Evolutionary conservation across 2,888 invertebrate species (phyloP), one percentile per base, ranked within the genome.

Genomic region (Mesochorus sp.): DNA sequence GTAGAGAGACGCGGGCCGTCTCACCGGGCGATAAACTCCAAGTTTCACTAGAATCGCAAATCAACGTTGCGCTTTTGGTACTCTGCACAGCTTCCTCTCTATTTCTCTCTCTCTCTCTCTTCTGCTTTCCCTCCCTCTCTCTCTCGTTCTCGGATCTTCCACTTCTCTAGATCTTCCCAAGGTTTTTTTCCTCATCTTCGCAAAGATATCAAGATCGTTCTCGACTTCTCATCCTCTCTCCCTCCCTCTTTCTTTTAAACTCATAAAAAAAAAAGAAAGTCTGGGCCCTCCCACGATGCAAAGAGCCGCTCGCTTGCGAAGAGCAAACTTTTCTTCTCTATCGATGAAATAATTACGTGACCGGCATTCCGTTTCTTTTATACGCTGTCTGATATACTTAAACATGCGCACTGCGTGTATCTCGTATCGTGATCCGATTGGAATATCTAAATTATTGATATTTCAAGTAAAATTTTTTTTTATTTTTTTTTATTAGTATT

Each of bases 281-380:
- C 74, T 37, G 14, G 17, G 44, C 12, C 59, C 37, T 42, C 19
- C 42, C 14, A 61, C 62, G 53, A 70, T 49, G 62, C 42, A 61
- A 71, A 61, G 70, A 64, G 14, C 34, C 24, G 21, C 14, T 28
- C 14, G 28, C 6, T 39, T 31, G n/a, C 28, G 28, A 37, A 71
- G 64, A 57, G 49, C 64, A 76, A 71, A 76, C 39, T 76, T 76
- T 64, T 31, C 61, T 55, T 55, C 73, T 19, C 14, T 61, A 67
- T 59, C 77, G 77, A 72, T 67, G 77, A 72, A 72, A 77, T 79
- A 75, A 76, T 79, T 75, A 74, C 79, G 66, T 75, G 70, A 70
- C 79, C 14, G 34, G 57, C 70, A 66, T 70, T 28, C 19, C 5
- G 19, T 51, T 39, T 67, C 17, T 39, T 17, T 51, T 51, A n/a